Base-by-base conservation (phyloP, 2,113 vertebrate genomes). In the Gyps fulvus region DNA sequence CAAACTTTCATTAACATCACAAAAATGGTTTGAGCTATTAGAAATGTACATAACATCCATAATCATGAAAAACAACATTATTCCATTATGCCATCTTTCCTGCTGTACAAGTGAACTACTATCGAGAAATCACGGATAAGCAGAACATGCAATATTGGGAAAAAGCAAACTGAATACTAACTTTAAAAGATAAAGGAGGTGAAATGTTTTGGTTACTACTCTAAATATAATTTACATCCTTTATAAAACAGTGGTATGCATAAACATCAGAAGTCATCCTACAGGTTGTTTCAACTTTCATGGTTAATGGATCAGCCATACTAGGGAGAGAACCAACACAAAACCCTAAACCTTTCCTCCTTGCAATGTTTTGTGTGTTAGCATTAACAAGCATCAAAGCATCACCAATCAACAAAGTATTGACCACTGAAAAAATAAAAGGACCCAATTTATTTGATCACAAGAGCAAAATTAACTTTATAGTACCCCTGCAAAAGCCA, bases 61-160 rank as follows among this genome's bases (percentile, higher is more conserved):
- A 65, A 80, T 40, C 1, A 61, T 17, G 23, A 76, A 76, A 86
- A 31, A 0, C 13, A 57, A 13, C 10, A 45, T 67, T 72, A 62
- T 55, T 70, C 17, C 3, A 26, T 25, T 62, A 54, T 66, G 83
- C 65, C 27, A 47, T 43, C 38, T 76, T 78, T 70, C 20, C 47
- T 81, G 22, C 22, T 55, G 32, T 62, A 45, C 9, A 84, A n/a
- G 10, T 58, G 18, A 78, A 63, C 13, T 31, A 57, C 16, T 43
- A 16, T 3, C 52, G 62, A 73, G 63, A 83, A 77, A 63, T 7
- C 18, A 65, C 0, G 0, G n/a, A 47, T 38, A 59, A 77, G 36
- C 16, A 83, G 54, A 72, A 77, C 58, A 52, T 6, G 4, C 26
- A 59, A 38, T 19, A 50, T 0, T 58, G 42, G 57, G 34, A 70